These are phyloP conservation scores for Lacanobia wlatinum DNA, from an alignment of 2,888 invertebrate genomes.

Conservation along the genomic window DNA sequence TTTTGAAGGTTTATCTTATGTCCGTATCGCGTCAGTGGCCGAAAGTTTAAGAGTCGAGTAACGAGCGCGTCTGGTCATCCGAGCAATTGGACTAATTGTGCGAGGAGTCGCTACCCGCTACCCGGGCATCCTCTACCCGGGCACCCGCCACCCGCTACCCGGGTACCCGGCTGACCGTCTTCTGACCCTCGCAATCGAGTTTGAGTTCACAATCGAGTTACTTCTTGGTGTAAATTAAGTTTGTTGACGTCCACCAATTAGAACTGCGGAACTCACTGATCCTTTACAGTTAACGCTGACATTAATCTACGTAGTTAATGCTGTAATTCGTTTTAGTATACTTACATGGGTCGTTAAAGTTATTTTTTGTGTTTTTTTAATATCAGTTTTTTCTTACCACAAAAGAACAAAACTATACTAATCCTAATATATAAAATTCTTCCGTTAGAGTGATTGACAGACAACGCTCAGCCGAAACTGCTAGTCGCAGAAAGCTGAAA, in stretches of 20 bases:
- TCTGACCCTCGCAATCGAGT: conserved; percentile 36
- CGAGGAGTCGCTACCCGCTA: background rate
- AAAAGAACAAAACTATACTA: background rate
- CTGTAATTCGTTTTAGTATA: conserved; percentile 2
- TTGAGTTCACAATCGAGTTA: conserved; percentile 54
- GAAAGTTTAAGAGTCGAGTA: conserved; percentile 12
- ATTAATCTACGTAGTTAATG: background rate
- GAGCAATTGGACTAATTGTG: conserved; percentile 44
- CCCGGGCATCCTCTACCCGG: background rate
- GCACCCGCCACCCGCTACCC: background rate
- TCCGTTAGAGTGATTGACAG: too few species aligned
- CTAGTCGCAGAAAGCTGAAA: too few species aligned
- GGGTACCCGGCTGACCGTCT: conserved; percentile 37
- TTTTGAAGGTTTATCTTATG: conserved; percentile 5
- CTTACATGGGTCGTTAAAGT: background rate
- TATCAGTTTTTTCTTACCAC: background rate
- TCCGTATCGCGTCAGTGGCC: background rate
- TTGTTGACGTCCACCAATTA: conserved; percentile 51
- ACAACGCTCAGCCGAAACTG: too few species aligned
- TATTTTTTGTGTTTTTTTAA: background rate
- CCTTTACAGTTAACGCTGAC: conserved; percentile 17
- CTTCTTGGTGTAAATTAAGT: conserved; percentile 51
- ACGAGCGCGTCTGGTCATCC: conserved; percentile 17
- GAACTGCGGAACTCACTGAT: conserved; percentile 28
- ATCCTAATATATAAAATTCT: too few species aligned